Evolutionary conservation across 2,888 invertebrate genomes (phyloP), one percentile per base, ranked within the genome.

Genomic region (Ypsolopha sequella): DNA sequence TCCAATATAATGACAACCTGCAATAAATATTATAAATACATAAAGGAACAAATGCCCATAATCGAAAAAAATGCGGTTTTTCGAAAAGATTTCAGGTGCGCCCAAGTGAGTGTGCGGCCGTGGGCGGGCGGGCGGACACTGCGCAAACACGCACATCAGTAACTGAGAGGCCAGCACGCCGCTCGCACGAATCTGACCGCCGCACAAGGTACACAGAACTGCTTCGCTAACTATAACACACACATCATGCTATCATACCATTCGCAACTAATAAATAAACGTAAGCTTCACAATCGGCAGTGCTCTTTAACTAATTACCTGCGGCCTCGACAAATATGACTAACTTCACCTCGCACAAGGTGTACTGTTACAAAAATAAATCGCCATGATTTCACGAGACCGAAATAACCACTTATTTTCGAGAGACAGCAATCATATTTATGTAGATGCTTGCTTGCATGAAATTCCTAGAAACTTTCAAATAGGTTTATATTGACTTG

Each of bases 161-260:
- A 61, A 81, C 77, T 82, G 79, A 67, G 74, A 70, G 85, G 85
- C 85, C 66, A 61, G 72, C 76, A 70, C 73, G 78, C 82, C 80
- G 81, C 80, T 84, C 85, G 80, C 85, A 86, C 86, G 86, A 85
- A 76, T 64, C 76, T 69, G 73, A 75, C 76, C 66, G 85, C 84
- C 80, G 80, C 80, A 81, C 76, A 84, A 86, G 86, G 85, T 85
- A 85, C 64, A 62, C 60, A 55, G 60, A 61, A 64, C 60, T 60
- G 80, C 80, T 81, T 81, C 74, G 36, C 48, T 35, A 51, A 14
- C 7, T 8, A 44, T 45, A 36, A 51, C 45, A 36, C 24, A 36
- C 8, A 11, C 35, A 33, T 11, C 10, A 13, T 14, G 33, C 46
- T 38, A 47, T 51, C 43, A 53, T 43, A 34, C 36, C 36, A 52